Conservation (phyloP, 2,797 vertebrate genomes). For the Trachurus trachurus region DNA sequence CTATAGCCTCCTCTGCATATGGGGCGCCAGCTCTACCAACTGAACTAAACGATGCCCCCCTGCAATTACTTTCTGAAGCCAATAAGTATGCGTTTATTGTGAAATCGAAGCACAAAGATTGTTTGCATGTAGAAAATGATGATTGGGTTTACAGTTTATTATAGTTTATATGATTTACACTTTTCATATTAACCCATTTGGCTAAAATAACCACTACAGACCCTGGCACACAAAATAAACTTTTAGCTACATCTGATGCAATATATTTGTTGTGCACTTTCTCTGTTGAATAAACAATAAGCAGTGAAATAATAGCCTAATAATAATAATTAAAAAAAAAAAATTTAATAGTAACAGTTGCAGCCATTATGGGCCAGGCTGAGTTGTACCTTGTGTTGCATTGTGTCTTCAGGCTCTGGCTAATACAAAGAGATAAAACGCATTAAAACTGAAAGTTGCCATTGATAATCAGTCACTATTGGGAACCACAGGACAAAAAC, state of each 20-base stretch:
- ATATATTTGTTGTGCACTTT: neutral
- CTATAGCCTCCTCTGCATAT: too few relatives aligned
- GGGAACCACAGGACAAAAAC: conserved; percentile 36
- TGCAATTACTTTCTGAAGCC: neutral
- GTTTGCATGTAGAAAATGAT: neutral
- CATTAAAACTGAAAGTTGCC: conserved; percentile 26
- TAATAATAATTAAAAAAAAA: neutral
- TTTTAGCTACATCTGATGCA: neutral
- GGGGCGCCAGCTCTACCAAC: too few relatives aligned
- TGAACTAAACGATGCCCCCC: too few relatives aligned
- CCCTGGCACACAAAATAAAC: neutral
- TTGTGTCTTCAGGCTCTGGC: neutral
- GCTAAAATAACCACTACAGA: neutral
- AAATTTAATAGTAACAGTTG: neutral
- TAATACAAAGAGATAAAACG: conserved; percentile 2
- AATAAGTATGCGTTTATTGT: neutral
- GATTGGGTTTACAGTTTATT: neutral
- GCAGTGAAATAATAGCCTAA: too few relatives aligned
- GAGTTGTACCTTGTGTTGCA: neutral
- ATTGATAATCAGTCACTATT: conserved; percentile 45
- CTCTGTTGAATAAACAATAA: neutral
- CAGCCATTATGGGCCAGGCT: neutral
- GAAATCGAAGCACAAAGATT: neutral
- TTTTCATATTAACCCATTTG: neutral
- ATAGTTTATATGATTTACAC: neutral